These are phyloP conservation scores for Maniola jurtina DNA, from an alignment of 1,140 invertebrate genomes.

Conservation along the genomic window DNA sequence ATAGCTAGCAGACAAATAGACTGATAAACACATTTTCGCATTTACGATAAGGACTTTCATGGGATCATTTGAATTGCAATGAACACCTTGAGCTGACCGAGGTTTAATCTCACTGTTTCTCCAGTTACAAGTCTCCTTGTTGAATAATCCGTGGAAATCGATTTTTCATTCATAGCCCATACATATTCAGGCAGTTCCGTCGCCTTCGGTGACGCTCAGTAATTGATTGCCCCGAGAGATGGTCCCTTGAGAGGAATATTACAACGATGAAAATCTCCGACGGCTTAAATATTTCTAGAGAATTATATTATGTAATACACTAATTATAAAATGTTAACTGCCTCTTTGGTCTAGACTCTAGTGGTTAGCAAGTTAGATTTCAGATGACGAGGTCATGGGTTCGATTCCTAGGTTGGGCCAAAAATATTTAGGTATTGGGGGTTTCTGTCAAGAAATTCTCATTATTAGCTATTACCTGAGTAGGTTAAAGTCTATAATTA, in stretches of 20 bases:
- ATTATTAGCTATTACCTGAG: too few species aligned
- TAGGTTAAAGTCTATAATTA: too few species aligned
- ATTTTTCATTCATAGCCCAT: conserved; percentile 39
- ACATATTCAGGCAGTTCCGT: conserved; percentile 35
- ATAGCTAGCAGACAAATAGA: too few species aligned
- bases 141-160: conserved; percentile 34
- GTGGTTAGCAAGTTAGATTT: too few species aligned
- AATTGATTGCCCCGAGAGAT: conserved; percentile 30
- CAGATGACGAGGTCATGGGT: too few species aligned
- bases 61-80: too few species aligned
- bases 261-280: conserved; percentile 4
- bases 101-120: conserved; percentile 4
- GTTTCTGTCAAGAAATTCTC: background rate
- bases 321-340: too few species aligned
- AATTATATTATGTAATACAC: too few species aligned
- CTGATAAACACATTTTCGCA: too few species aligned
- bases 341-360: too few species aligned
- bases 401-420: too few species aligned
- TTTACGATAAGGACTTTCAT: too few species aligned
- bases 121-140: conserved; percentile 16
- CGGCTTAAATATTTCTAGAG: background rate
- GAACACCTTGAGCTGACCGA: background rate
- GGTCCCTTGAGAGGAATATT: conserved; percentile 12
- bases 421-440: background rate
- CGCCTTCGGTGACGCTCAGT: conserved; percentile 29